Evolutionary conservation across 1,140 invertebrate species (phyloP).

Genomic region (Rhopalosiphum padi): DNA sequence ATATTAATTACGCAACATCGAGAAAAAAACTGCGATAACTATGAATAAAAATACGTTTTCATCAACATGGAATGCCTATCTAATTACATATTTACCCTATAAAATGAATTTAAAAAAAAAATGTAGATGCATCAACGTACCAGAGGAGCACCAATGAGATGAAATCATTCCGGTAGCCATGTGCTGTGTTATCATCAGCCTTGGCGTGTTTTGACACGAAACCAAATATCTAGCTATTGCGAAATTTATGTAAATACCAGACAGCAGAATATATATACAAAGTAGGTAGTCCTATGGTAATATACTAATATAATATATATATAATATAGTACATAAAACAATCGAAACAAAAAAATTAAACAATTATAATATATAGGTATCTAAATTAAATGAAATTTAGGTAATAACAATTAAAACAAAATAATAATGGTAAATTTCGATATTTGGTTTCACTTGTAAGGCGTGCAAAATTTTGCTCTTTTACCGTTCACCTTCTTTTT

Average conservation of each 20-base stretch:
- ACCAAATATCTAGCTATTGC: constrained; percentile 43
- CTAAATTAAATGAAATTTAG: not conserved
- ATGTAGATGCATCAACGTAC: constrained; percentile 14
- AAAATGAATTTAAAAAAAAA: not conserved
- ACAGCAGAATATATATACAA: not conserved
- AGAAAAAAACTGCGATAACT: not conserved
- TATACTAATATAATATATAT: not conserved
- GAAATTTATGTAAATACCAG: not conserved
- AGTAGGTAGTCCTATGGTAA: not conserved
- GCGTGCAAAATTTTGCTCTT: not conserved
- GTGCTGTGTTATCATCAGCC: constrained; percentile 43
- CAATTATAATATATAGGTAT: not conserved
- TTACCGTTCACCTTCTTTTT: constrained; percentile 75
- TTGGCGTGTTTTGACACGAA: constrained; percentile 31
- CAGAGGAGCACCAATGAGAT: constrained; percentile 29
- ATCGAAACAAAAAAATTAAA: not conserved
- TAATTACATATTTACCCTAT: not conserved
- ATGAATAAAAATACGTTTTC: not conserved
- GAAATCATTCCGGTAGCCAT: constrained; percentile 53
- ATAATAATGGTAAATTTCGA: constrained; percentile 54
- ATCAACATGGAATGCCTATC: not conserved
- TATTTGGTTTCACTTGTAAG: constrained; percentile 40
- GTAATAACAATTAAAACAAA: constrained; percentile 27
- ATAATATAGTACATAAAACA: not conserved
- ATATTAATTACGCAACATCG: not conserved